Conservation (phyloP, 1,140 invertebrate species). For the Kradibia gibbosae region DNA sequence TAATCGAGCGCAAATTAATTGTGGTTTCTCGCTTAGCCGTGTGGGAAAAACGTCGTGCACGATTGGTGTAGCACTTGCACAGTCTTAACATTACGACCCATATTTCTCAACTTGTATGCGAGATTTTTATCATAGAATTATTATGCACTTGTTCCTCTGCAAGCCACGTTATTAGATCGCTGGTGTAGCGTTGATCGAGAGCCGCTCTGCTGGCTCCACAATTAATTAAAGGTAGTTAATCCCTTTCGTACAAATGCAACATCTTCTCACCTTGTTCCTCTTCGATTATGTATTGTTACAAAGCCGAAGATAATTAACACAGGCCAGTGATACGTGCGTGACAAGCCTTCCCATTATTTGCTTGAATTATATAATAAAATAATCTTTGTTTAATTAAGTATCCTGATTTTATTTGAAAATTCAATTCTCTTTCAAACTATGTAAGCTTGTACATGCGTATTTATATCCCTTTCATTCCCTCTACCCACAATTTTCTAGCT, state of each 20-base stretch:
- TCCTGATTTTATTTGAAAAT: not conserved
- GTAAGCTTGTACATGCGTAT: not conserved
- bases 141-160: not conserved
- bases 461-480: not conserved
- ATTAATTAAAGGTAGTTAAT: slow-evolving; percentile 27
- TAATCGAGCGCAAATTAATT: slow-evolving; percentile 38
- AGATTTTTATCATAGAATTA: slow-evolving; percentile 26
- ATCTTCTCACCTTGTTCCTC: not conserved
- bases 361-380: not conserved
- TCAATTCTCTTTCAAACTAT: not conserved
- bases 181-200: not conserved
- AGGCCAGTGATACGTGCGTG: not conserved
- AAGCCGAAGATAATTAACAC: slow-evolving; percentile 23
- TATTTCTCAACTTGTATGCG: not conserved
- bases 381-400: not conserved
- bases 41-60: not conserved
- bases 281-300: slow-evolving; percentile 24
- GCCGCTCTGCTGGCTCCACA: slow-evolving; percentile 5
- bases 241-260: not conserved
- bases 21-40: not conserved
- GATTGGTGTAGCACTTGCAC: not conserved
- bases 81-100: not conserved
- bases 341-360: not conserved
- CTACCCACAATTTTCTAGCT: not conserved
- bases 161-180: not conserved